Base-by-base conservation (phyloP, 2,888 invertebrate species). In the Charanyca ferruginea region DNA sequence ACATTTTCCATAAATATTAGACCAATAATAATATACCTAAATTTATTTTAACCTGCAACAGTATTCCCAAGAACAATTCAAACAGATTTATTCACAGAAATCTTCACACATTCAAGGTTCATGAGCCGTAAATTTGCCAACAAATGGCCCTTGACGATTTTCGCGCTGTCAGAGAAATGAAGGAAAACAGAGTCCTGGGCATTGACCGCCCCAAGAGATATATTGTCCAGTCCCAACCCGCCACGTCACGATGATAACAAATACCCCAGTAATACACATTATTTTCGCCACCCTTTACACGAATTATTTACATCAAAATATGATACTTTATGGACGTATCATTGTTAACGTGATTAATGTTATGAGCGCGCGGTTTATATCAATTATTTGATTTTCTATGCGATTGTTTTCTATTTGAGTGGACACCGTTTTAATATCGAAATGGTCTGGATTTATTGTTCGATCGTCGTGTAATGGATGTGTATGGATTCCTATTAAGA, bases 141-240 rank as follows among this genome's bases (percentile, higher is more conserved):
- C 90, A 94, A 94, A 95, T 94, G 93, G 85, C 90, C 94, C 94
- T 91, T 93, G 93, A 94, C 92, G 90, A 87, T 88, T 92, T 73
- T 91, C 90, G 91, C 90, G 85, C 83, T 90, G 90, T 92, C 93
- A 91, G 90, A 88, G 88, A 89, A 93, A 92, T 93, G 91, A 92
- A 91, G 91, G 91, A 91, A 93, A 93, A 93, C 91, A 92, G 87
- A 81, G 67, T 84, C 80, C 82, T 82, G 76, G 66, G 73, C 72
- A 79, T 79, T 78, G 85, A 80, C 84, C 86, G 80, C 84, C 86
- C 88, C 84, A 75, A 88, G 85, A 90, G 91, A 90, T 91, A 90
- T 90, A 91, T 90, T 83, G 86, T 84, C 81, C 77, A 83, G 81
- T 55, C 77, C 76, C 84, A 83, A 85, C 86, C 86, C 85, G 85